These are phyloP conservation scores for Neocrepidodera transversa DNA, from an alignment of 2,888 invertebrate genomes.

Conservation along the genomic window DNA sequence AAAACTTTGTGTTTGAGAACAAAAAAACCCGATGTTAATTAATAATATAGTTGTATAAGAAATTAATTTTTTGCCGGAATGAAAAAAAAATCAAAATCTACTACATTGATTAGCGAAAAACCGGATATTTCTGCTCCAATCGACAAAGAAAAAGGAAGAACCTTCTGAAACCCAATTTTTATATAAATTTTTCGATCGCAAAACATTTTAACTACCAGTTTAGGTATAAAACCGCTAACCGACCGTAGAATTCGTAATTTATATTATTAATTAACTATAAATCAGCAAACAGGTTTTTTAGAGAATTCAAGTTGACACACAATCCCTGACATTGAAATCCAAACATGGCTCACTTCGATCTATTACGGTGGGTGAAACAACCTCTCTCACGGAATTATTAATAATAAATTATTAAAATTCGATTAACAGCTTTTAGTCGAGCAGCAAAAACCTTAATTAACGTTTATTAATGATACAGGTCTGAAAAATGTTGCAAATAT, in stretches of 20 bases:
- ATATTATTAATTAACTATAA: neutral
- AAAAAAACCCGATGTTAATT: too few relatives aligned
- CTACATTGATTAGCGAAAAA: too few relatives aligned
- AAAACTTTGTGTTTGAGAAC: too few relatives aligned
- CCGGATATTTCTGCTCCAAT: neutral
- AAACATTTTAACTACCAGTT: neutral
- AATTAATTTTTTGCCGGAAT: too few relatives aligned
- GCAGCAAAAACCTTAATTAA: too few relatives aligned
- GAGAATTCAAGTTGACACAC: neutral
- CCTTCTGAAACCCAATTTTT: neutral
- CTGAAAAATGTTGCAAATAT: too few relatives aligned
- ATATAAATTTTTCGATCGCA: neutral
- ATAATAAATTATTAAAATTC: constrained; percentile 10
- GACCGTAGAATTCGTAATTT: neutral
- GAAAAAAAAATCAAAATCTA: too few relatives aligned
- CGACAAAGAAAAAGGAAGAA: neutral
- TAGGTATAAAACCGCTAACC: neutral
- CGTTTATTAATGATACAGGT: too few relatives aligned
- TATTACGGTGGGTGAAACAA: constrained; percentile 24
- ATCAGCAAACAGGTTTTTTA: neutral
- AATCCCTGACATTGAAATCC: constrained; percentile 24
- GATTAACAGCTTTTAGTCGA: constrained; percentile 1
- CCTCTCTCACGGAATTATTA: constrained; percentile 15
- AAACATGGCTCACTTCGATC: constrained; percentile 12
- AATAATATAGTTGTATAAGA: too few relatives aligned